These are phyloP conservation scores for Micromussa lordhowensis DNA, from an alignment of 92 coral and sea anemone genomes.

Conservation along the genomic window DNA sequence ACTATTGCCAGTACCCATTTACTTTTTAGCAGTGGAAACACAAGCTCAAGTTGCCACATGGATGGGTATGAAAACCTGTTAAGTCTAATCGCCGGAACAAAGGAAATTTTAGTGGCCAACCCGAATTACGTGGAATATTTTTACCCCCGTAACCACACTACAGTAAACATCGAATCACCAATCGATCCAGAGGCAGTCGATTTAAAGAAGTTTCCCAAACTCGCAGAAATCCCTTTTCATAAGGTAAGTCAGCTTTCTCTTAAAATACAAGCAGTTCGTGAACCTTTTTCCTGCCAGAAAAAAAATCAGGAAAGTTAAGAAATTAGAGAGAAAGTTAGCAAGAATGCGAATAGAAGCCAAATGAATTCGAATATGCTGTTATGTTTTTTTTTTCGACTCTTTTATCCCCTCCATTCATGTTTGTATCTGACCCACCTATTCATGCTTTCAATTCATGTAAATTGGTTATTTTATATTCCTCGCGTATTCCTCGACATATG, in stretches of 20 bases:
- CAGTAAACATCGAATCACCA: slow-evolving; percentile 91
- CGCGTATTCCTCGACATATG: too few species aligned
- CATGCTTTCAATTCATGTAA: too few species aligned
- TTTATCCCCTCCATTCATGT: background rate
- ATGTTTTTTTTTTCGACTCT: background rate
- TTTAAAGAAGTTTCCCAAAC: slow-evolving; percentile 83
- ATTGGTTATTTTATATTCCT: too few species aligned
- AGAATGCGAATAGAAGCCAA: background rate
- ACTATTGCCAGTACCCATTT: slow-evolving; percentile 85
- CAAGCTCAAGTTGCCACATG: slow-evolving; percentile 94
- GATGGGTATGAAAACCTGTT: slow-evolving; percentile 96
- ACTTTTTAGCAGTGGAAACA: slow-evolving; percentile 92
- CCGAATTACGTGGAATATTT: slow-evolving; percentile 73
- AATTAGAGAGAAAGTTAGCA: background rate
- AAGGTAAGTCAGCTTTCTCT: slow-evolving; percentile 69
- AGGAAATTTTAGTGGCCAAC: slow-evolving; percentile 87
- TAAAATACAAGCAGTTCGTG: background rate
- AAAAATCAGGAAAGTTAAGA: background rate
- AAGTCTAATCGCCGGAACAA: slow-evolving; percentile 87
- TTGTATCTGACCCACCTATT: background rate
- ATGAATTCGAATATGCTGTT: background rate
- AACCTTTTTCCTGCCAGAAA: background rate
- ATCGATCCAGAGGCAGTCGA: slow-evolving; percentile 97
- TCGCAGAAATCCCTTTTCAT: slow-evolving; percentile 87
- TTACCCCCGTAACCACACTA: slow-evolving; percentile 83